Evolutionary conservation across 2,113 vertebrate species (phyloP).

Genomic region (Pteropus alecto): DNA sequence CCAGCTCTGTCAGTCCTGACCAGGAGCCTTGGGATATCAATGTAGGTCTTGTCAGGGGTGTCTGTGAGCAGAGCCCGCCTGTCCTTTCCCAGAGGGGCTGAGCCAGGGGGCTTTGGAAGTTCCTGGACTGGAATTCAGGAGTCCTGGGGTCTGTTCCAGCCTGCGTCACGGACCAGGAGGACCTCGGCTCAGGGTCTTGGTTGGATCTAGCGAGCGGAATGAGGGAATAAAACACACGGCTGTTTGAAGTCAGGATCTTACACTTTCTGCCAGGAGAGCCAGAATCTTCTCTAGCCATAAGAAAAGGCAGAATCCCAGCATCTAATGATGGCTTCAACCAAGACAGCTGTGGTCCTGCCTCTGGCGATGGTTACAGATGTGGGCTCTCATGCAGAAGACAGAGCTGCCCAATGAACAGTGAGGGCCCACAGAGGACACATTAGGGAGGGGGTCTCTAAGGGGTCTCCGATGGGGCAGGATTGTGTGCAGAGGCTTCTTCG

Average conservation of each 20-base stretch:
- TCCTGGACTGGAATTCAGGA: background rate
- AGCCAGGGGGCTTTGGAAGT: background rate
- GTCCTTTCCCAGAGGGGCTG: background rate
- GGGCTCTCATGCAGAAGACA: background rate
- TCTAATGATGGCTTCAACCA: background rate
- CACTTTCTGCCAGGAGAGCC: background rate
- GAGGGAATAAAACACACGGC: background rate
- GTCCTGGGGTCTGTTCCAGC: background rate
- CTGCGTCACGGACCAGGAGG: background rate
- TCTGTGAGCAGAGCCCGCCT: background rate
- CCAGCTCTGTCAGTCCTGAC: background rate
- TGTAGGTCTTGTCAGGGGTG: background rate
- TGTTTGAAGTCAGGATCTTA: background rate
- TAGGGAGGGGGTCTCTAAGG: too few relatives aligned
- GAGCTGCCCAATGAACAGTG: background rate
- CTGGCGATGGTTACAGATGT: too few relatives aligned
- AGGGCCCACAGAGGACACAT: background rate
- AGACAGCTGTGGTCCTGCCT: background rate
- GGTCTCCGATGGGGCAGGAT: background rate
- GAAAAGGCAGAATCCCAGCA: background rate
- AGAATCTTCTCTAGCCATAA: background rate
- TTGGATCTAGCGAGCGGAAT: background rate
- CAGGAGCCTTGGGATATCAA: rapidly evolving
- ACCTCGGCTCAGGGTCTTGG: background rate
- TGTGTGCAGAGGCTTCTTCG: background rate